phyloP scores from a whole-genome alignment of 2,797 vertebrate genomes.

The Pangasius djambal region DNA sequence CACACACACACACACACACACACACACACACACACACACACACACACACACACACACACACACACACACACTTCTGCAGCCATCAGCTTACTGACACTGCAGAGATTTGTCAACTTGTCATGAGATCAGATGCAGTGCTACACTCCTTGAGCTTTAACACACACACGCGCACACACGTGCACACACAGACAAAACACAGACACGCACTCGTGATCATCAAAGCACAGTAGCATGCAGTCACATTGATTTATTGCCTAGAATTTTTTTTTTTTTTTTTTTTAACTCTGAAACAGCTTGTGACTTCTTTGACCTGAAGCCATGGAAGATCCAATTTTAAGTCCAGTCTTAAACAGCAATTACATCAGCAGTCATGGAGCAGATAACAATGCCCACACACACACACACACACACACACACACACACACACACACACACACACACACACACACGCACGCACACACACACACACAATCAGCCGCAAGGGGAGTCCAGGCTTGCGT shows the following conservation, averaged over 20 bases:
- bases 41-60: neutral
- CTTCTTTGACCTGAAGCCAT: neutral
- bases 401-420: neutral
- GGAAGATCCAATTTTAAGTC: neutral
- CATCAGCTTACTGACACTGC: neutral
- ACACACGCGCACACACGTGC: neutral
- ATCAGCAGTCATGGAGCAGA: neutral
- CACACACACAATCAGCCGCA: neutral
- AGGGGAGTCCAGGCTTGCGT: neutral
- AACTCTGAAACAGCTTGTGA: conserved; percentile 4
- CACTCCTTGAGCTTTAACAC: neutral
- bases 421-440: neutral
- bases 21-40: conserved; percentile 1
- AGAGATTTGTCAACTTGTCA: conserved; percentile 15
- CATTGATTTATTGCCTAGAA: neutral
- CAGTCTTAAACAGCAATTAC: neutral
- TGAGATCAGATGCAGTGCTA: conserved; percentile 15
- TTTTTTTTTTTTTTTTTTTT: neutral
- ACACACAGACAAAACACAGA: neutral
- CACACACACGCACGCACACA: conserved; percentile 7
- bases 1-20: neutral
- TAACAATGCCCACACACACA: neutral
- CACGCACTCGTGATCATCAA: neutral
- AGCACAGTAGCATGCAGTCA: neutral
- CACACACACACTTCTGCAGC: conserved; percentile 9